Conservation (phyloP, 1,140 invertebrate species). For the Ephestia elutella region DNA sequence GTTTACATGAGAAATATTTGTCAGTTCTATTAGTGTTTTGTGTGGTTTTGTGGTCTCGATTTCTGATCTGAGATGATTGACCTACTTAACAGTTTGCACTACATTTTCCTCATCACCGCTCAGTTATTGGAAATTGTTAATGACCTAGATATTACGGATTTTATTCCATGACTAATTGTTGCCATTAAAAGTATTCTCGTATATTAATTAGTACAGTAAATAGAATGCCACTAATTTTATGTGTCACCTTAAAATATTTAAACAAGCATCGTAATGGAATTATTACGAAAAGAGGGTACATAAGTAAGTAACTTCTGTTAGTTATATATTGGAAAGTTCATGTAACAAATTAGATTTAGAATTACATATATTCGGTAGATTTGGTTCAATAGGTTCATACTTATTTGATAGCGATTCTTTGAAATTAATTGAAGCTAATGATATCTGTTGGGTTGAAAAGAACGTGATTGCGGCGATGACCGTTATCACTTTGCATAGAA, state of each 20-base stretch:
- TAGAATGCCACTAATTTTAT: too few species aligned
- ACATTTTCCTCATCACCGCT: constrained; percentile 50
- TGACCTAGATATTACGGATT: constrained; percentile 51
- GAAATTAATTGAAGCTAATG: not conserved
- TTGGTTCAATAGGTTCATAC: too few species aligned
- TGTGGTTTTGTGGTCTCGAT: constrained; percentile 41
- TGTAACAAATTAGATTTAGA: too few species aligned
- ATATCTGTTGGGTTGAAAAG: not conserved
- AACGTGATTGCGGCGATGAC: constrained; percentile 12
- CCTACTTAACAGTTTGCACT: constrained; percentile 38
- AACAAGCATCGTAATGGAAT: too few species aligned
- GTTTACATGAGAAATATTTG: not conserved
- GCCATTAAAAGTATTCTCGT: not conserved
- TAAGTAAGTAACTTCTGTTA: too few species aligned
- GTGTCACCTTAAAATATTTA: too few species aligned
- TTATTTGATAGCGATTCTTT: not conserved
- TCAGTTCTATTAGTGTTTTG: not conserved
- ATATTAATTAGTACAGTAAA: not conserved
- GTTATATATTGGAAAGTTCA: too few species aligned
- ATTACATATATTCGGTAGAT: too few species aligned
- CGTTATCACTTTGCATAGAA: constrained; percentile 39
- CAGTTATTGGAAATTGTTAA: constrained; percentile 52
- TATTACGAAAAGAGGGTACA: too few species aligned
- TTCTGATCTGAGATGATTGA: constrained; percentile 31
- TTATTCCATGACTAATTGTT: not conserved